Base-by-base conservation (phyloP, 2,113 vertebrate genomes). In the Charina bottae region DNA sequence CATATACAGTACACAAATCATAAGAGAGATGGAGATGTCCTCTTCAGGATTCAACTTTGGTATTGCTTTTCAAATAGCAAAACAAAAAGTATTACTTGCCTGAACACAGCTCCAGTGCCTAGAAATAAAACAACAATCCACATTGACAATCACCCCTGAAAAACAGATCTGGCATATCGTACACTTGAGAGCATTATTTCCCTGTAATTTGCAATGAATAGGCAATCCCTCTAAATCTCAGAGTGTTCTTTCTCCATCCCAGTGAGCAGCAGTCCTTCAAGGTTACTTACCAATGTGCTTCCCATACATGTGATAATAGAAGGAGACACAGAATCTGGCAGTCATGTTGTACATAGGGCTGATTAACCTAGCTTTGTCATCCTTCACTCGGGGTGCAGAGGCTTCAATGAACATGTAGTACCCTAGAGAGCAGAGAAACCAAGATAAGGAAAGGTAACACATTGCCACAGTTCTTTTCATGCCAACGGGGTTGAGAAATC, bases 321-420 rank as follows among this genome's bases (percentile, higher is more conserved):
- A 99, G 91, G 98, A 99, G 96, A 99, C 97, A 9, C 99, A 99
- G n/a, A 98, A 98, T 94, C 97, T 98, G 91, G 98, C 97, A 2
- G 98, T 98, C 91, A 98, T 98, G 2, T 99, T 99, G 97, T 99
- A 99, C 93, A 99, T 97, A 1, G 99, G 99, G 83, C 99, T 99
- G 94, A 99, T 97, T 88, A 99, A 96, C 42, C 99, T 98, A 1
- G 99, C 99, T 26, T 98, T 98, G 97, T 99, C 99, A 17, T 98
- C 99, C 0, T 96, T 96, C 92, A 98, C 96, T 23, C 99, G 98
- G 0, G 99, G 99, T 42, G 98, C 97, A 0, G 99, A 99, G 0
- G 99, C 98, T 96, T 99, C 99, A 0, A 99, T 99, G 97, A 99
- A 99, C 99, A 99, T 99, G 97, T 99, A 99, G 95, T 98, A 99